These are phyloP conservation scores for Petrosia ficiformis DNA, from an alignment of 37 sponge, comb jelly and placozoan genomes.

Conservation along the genomic window DNA sequence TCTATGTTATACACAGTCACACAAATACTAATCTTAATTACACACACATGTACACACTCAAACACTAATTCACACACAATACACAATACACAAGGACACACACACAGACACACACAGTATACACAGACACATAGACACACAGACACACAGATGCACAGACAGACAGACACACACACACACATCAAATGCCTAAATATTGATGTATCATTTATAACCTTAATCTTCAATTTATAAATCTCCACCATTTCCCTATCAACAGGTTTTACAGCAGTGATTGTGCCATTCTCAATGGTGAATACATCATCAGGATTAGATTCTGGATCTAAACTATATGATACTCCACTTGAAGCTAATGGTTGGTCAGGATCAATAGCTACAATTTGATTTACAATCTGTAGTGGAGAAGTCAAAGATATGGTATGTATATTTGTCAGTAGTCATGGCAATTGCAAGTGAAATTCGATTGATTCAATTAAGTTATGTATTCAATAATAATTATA, in stretches of 20 bases:
- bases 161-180: too few species aligned
- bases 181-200: not conserved
- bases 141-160: too few species aligned
- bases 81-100: too few species aligned
- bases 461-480: too few species aligned
- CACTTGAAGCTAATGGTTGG: not conserved
- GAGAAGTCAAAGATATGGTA: not conserved
- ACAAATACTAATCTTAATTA: too few species aligned
- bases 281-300: not conserved
- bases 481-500: too few species aligned
- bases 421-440: too few species aligned
- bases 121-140: too few species aligned
- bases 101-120: too few species aligned
- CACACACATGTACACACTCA: not conserved
- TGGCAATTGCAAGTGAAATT: too few species aligned
- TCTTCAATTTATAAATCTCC: not conserved
- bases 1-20: too few species aligned
- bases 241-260: not conserved
- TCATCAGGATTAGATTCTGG: not conserved
- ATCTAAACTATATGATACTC: not conserved
- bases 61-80: too few species aligned
- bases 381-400: not conserved
- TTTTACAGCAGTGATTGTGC: not conserved
- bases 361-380: conserved; percentile 4
- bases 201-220: not conserved